These are phyloP conservation scores for Oryctes rhinoceros DNA, from an alignment of 1,140 invertebrate species.

Conservation along the genomic window DNA sequence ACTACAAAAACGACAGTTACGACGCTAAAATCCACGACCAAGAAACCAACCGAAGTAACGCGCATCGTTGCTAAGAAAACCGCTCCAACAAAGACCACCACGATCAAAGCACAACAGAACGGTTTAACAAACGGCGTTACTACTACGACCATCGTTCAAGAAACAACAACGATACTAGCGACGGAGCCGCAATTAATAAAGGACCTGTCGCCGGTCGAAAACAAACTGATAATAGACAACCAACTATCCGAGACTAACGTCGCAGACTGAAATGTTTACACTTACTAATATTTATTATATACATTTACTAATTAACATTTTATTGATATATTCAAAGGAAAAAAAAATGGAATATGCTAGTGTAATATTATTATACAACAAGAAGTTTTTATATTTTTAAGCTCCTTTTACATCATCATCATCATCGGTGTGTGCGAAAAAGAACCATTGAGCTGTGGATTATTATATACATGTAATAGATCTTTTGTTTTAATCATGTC, in stretches of 20 bases:
- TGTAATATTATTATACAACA: slow-evolving; percentile 50
- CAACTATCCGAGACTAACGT: slow-evolving; percentile 44
- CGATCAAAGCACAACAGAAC: slow-evolving; percentile 52
- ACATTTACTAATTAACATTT: slow-evolving; percentile 21
- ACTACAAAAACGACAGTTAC: slow-evolving; percentile 51
- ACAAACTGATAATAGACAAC: slow-evolving; percentile 50
- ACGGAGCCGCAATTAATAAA: slow-evolving; percentile 52
- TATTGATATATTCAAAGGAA: slow-evolving; percentile 42
- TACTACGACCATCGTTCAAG: slow-evolving; percentile 50
- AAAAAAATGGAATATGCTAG: slow-evolving; percentile 44
- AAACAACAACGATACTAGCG: slow-evolving; percentile 52
- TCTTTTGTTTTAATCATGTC: slow-evolving; percentile 45
- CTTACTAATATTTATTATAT: slow-evolving; percentile 39
- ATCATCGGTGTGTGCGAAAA: slow-evolving; percentile 44
- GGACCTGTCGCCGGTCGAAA: slow-evolving; percentile 57
- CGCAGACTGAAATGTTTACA: slow-evolving; percentile 49
- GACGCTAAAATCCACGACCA: slow-evolving; percentile 45
- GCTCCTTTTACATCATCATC: slow-evolving; percentile 41
- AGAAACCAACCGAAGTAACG: slow-evolving; percentile 52
- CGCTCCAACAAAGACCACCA: slow-evolving; percentile 38
- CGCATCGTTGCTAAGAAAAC: slow-evolving; percentile 49
- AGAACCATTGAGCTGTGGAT: slow-evolving; percentile 53
- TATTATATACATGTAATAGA: slow-evolving; percentile 41
- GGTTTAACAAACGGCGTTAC: slow-evolving; percentile 52
- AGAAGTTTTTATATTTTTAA: slow-evolving; percentile 52